These are phyloP conservation scores for Diarsia rubi DNA, from an alignment of 2,888 invertebrate species.

Conservation along the genomic window DNA sequence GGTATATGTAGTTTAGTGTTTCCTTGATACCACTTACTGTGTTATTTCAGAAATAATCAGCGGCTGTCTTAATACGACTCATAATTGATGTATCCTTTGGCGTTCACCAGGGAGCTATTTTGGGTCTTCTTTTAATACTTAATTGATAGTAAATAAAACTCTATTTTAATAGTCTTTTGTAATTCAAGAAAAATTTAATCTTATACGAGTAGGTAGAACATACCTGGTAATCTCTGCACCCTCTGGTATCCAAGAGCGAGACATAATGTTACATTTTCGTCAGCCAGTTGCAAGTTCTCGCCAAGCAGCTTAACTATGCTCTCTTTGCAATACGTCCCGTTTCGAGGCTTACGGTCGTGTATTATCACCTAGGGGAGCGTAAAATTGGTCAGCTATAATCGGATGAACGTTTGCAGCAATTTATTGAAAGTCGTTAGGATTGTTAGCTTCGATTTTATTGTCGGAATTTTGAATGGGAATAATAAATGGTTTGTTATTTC, in stretches of 20 bases:
- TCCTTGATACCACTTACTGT: not conserved
- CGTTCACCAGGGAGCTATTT: constrained; percentile 16
- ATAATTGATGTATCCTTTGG: not conserved
- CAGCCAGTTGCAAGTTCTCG: constrained; percentile 87
- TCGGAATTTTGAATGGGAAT: constrained; percentile 14
- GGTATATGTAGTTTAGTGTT: not conserved
- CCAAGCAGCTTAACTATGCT: constrained; percentile 88
- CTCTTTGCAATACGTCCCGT: constrained; percentile 88
- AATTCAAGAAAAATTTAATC: not conserved
- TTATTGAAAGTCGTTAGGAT: constrained; percentile 26
- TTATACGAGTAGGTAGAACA: not conserved
- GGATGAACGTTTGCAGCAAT: constrained; percentile 42
- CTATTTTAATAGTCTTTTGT: not conserved
- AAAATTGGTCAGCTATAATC: constrained; percentile 61
- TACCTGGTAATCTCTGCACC: constrained; percentile 88
- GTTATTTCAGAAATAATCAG: not conserved
- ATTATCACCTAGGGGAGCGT: constrained; percentile 82
- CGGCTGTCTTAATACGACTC: not conserved
- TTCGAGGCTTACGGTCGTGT: constrained; percentile 88
- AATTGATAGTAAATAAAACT: not conserved
- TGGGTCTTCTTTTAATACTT: not conserved
- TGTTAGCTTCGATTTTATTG: constrained; percentile 17
- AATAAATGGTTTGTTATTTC: not conserved
- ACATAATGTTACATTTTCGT: constrained; percentile 88
- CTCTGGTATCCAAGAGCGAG: constrained; percentile 88